These are phyloP conservation scores for Takifugu flavidus DNA, from an alignment of 2,113 vertebrate species.

Conservation along the genomic window DNA sequence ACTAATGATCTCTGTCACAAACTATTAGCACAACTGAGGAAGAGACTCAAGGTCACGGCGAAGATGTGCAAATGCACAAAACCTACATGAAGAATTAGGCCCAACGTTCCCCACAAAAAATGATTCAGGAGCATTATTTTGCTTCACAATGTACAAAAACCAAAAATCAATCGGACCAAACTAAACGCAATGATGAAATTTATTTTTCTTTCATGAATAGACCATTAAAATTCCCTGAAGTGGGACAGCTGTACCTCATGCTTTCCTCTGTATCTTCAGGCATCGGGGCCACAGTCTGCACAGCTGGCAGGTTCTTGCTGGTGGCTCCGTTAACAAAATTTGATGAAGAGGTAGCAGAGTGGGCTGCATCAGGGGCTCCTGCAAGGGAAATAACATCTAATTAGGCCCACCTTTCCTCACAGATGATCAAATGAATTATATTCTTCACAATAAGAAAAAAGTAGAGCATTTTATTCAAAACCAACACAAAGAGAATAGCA, in stretches of 20 bases:
- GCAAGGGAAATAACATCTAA: conserved; percentile 40
- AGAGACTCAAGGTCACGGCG: conserved; percentile 62
- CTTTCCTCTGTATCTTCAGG: conserved; percentile 95
- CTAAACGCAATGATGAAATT: neutral
- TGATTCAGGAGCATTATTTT: neutral
- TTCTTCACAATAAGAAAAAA: neutral
- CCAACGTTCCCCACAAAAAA: neutral
- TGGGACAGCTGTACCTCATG: conserved; percentile 80
- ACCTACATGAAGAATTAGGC: conserved; percentile 4
- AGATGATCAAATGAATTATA: neutral
- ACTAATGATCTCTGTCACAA: conserved; percentile 65
- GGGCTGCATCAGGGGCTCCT: conserved; percentile 87
- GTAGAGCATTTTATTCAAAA: neutral
- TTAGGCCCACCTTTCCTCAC: neutral
- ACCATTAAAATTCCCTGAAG: no score
- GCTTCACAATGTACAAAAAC: neutral
- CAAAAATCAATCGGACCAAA: neutral
- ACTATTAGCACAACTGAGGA: conserved; percentile 56
- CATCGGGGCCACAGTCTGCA: conserved; percentile 95
- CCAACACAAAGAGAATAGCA: neutral
- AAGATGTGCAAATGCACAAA: conserved; percentile 26
- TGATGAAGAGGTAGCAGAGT: conserved; percentile 86
- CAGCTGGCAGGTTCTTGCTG: conserved; percentile 95
- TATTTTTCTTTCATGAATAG: neutral
- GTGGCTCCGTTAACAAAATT: conserved; percentile 96